phyloP scores from a whole-genome alignment of 2,113 vertebrate genomes.

The Alectura lathami region DNA sequence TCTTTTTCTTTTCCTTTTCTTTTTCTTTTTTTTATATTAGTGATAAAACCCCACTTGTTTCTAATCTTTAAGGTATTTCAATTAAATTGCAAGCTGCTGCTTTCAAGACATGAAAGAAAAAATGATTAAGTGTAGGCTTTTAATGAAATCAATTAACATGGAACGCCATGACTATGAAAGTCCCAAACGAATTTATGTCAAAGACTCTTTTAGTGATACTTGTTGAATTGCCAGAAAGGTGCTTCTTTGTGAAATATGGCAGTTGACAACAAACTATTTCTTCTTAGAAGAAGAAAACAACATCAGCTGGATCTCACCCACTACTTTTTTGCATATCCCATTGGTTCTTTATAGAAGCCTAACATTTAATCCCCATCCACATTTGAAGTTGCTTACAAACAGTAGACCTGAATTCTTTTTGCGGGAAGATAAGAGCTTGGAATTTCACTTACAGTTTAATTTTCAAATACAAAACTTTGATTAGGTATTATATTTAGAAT shows the following conservation, averaged over 20 bases:
- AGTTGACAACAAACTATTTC: not conserved
- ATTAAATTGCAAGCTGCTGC: not conserved
- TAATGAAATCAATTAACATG: not conserved
- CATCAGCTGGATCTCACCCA: not conserved
- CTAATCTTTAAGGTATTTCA: not conserved
- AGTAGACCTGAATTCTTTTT: not conserved
- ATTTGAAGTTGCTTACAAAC: not conserved
- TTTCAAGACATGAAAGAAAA: not conserved
- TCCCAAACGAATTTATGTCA: not conserved
- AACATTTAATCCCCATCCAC: not conserved
- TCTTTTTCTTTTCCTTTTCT: not conserved
- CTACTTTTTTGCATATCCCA: not conserved
- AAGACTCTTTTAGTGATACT: not conserved
- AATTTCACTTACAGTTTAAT: not conserved
- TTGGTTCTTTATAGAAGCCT: not conserved
- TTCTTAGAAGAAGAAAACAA: not conserved
- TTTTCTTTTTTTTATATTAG: not conserved
- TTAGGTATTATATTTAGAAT: not conserved
- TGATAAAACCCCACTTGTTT: not conserved
- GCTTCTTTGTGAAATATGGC: not conserved
- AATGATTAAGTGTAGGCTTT: not conserved
- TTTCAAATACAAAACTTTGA: not conserved
- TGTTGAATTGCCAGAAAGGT: not conserved
- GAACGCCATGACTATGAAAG: not conserved
- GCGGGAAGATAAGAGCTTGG: not conserved